phyloP scores from a whole-genome alignment of 1,140 invertebrate species.

The Diprion similis region DNA sequence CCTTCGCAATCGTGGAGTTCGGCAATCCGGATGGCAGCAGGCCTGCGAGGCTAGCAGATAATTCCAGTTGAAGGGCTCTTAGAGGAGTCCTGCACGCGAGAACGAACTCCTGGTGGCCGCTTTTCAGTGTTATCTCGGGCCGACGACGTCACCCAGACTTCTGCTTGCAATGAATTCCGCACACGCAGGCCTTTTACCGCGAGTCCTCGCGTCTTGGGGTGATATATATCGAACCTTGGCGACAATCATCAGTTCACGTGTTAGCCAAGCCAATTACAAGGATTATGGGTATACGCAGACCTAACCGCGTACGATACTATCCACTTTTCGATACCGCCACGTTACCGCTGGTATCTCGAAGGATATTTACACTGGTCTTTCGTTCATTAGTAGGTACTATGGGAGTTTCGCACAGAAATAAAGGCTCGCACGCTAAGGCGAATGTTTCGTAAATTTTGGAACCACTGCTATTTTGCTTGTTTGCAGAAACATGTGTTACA shows the following conservation, averaged over 20 bases:
- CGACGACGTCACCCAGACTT: not conserved
- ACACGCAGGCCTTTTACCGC: conserved; percentile 26
- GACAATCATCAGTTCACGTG: conserved; percentile 43
- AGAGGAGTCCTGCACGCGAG: conserved; percentile 44
- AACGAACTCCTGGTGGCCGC: conserved; percentile 39
- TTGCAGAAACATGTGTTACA: too few relatives aligned
- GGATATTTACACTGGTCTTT: not conserved
- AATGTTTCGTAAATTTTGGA: not conserved
- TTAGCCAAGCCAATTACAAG: conserved; percentile 49
- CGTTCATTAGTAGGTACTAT: not conserved
- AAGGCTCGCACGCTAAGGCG: not conserved
- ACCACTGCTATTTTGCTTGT: too few relatives aligned
- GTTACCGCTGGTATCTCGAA: not conserved
- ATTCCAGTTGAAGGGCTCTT: conserved; percentile 12
- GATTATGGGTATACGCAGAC: conserved; percentile 14
- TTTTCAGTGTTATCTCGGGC: conserved; percentile 46
- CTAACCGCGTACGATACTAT: not conserved
- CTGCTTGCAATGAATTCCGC: not conserved
- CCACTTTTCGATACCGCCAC: not conserved
- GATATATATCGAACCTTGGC: conserved; percentile 50
- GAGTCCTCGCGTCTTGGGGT: conserved; percentile 33
- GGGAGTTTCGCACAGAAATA: not conserved
- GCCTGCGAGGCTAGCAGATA: not conserved
- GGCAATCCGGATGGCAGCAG: too few relatives aligned
- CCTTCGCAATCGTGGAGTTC: too few relatives aligned